phyloP scores from a whole-genome alignment of 2,797 vertebrate genomes.

The Coendou prehensilis region DNA sequence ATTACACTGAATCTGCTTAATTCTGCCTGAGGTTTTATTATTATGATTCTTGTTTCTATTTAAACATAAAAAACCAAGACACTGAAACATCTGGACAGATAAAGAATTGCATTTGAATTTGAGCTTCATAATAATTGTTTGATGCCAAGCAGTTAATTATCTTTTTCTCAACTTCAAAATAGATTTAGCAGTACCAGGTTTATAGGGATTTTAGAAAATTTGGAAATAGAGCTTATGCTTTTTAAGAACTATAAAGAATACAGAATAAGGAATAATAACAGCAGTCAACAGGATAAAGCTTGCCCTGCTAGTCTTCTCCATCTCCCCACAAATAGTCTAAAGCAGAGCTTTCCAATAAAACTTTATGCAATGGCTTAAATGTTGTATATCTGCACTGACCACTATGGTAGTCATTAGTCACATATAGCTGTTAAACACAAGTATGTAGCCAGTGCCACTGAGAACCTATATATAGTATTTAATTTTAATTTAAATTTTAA shows the following conservation, averaged over 20 bases:
- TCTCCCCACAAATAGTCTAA: background rate
- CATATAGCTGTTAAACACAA: slow-evolving; percentile 9
- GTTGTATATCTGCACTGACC: background rate
- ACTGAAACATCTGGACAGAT: slow-evolving; percentile 24
- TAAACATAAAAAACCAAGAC: slow-evolving; percentile 27
- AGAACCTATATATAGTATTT: background rate
- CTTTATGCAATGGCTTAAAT: background rate
- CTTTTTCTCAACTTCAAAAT: slow-evolving; percentile 9
- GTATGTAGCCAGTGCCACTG: background rate
- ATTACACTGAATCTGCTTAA: background rate
- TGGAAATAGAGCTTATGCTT: background rate
- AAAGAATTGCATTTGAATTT: slow-evolving; percentile 22
- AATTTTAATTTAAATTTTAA: slow-evolving; percentile 31
- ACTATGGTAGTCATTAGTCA: background rate
- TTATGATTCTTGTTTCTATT: background rate
- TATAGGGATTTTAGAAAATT: background rate
- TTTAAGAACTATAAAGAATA: background rate
- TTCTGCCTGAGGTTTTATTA: background rate
- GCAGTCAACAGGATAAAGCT: background rate
- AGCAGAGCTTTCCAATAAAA: background rate
- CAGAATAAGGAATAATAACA: background rate
- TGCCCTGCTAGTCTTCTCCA: background rate
- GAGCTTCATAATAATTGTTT: background rate
- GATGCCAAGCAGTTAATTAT: background rate
- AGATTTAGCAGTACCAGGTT: background rate